Conservation (phyloP, 2,113 vertebrate species). For the Eubucco bourcierii region DNA sequence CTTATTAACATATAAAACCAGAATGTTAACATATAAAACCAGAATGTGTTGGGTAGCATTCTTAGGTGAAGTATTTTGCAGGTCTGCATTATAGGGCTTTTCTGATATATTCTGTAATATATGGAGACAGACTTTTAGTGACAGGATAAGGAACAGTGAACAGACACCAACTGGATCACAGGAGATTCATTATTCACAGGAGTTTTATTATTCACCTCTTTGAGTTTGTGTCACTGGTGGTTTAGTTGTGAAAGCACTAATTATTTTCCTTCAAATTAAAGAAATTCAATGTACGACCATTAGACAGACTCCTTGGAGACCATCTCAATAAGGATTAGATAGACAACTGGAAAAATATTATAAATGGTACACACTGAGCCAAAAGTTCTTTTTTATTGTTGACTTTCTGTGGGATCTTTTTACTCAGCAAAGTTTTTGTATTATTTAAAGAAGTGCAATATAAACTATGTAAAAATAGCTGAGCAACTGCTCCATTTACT, state of each 20-base stretch:
- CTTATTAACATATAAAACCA: not conserved
- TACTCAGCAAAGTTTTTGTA: not conserved
- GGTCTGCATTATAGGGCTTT: not conserved
- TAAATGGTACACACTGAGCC: not conserved
- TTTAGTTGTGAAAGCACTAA: conserved; percentile 54
- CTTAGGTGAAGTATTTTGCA: not conserved
- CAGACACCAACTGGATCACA: no score
- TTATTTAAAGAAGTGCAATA: not conserved
- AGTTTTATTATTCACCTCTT: conserved; percentile 25
- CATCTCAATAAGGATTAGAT: not conserved
- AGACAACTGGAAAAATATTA: not conserved
- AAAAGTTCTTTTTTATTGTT: not conserved
- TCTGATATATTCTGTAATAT: not conserved
- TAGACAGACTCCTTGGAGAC: conserved; percentile 36
- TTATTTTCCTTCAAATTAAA: conserved; percentile 74
- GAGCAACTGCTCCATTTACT: not conserved
- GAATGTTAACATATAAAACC: not conserved
- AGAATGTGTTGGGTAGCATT: no score
- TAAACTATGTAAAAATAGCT: not conserved
- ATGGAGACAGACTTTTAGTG: no score
- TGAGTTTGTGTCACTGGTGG: conserved; percentile 68
- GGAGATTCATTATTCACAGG: no score
- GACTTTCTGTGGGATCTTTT: not conserved
- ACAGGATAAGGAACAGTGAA: no score
- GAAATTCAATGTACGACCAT: conserved; percentile 42